Percentiles rank a stretch among this genome's conserved stretches.
phyloP scores from a whole-genome alignment of 2,888 invertebrate genomes.

The Noctua pronuba region DNA sequence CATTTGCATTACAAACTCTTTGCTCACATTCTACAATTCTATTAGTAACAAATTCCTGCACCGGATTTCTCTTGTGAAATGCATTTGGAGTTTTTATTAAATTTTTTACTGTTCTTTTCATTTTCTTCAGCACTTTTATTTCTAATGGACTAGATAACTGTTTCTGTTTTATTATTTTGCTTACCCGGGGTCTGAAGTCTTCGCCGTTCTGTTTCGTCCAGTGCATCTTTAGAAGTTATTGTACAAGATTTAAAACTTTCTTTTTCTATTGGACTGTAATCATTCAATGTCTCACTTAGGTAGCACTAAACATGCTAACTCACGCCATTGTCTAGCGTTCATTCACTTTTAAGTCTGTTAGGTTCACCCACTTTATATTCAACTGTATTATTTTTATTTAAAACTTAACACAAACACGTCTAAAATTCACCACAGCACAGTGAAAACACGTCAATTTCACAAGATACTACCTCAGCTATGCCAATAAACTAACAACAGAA shows the following conservation, averaged over 20 bases:
- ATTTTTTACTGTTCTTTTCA: constrained; percentile 28
- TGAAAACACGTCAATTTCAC: constrained; percentile 35
- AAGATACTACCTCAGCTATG: constrained; percentile 8
- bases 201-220: constrained; percentile 53
- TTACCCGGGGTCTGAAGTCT: constrained; percentile 39
- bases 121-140: constrained; percentile 32
- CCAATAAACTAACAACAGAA: constrained; percentile 46
- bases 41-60: constrained; percentile 37
- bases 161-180: constrained; percentile 30
- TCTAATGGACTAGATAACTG: constrained; percentile 7
- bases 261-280: constrained; percentile 26
- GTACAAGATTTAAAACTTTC: constrained; percentile 23
- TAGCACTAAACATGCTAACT: constrained; percentile 1
- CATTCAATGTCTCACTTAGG: constrained; percentile 11
- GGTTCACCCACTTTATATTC: constrained; percentile 19
- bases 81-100: constrained; percentile 39
- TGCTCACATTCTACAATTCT: constrained; percentile 46
- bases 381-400: constrained; percentile 11
- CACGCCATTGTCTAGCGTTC: constrained; percentile 18
- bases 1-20: constrained; percentile 33
- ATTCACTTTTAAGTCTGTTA: neutral
- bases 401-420: constrained; percentile 23
- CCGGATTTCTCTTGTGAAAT: constrained; percentile 45
- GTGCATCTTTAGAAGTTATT: constrained; percentile 32
- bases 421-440: constrained; percentile 25